Evolutionary conservation across 2,888 invertebrate genomes (phyloP).

Genomic region (Volucella inflata): DNA sequence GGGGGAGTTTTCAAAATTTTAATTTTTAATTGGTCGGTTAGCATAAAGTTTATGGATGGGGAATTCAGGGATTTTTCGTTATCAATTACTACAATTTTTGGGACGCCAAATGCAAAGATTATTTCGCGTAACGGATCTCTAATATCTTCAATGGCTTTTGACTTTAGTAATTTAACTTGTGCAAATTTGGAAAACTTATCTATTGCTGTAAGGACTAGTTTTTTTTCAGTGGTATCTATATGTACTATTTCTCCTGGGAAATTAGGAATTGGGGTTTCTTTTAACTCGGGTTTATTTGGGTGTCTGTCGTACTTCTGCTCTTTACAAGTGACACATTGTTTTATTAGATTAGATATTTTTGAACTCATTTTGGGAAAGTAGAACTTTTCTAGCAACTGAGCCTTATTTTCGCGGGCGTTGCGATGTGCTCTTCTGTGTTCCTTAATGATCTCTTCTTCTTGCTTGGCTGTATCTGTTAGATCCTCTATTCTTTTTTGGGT

Average conservation of each 20-base stretch:
- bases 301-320: no score
- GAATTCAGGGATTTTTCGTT: conserved; percentile 64
- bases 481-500: no score
- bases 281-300: no score
- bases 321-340: conserved; percentile 18
- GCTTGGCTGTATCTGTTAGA: no score
- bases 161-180: conserved; percentile 31
- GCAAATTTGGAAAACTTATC: no score
- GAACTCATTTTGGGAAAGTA: conserved; percentile 44
- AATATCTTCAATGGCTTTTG: conserved; percentile 51
- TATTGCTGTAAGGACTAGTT: no score
- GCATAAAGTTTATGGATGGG: conserved; percentile 49
- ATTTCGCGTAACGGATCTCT: conserved; percentile 50
- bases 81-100: conserved; percentile 48
- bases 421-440: conserved; percentile 31
- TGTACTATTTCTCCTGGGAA: no score
- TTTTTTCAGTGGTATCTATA: no score
- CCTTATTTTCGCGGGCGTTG: neutral
- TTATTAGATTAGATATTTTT: conserved; percentile 25
- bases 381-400: conserved; percentile 29
- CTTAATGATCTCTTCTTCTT: no score
- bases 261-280: no score
- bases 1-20: conserved; percentile 57
- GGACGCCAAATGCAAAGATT: conserved; percentile 59
- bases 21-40: conserved; percentile 37